Evolutionary conservation across 2,113 vertebrate genomes (phyloP), one percentile per base, ranked within the genome.

Genomic region (Laterallus jamaicensis): DNA sequence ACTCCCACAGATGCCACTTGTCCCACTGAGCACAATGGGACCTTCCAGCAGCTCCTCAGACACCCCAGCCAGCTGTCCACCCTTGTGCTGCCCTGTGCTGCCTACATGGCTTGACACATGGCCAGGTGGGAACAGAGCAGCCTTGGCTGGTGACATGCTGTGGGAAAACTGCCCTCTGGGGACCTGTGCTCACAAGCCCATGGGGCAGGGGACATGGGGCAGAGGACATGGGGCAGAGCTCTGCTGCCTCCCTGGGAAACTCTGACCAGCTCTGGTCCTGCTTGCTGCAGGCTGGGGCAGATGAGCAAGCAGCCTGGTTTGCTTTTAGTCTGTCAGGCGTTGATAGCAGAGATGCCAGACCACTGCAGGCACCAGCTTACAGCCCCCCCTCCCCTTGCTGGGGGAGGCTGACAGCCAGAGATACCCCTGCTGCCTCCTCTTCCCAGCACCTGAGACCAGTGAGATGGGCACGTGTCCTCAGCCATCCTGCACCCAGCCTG

Each of bases 381-480:
- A 59, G 39, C 54, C 39, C 69, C 69, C 21, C 49, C 9, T 1
- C 5, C 44, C 42, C 42, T 10, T 3, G 40, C 76, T 47, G 64
- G 63, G 60, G 58, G 16, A 47, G 42, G 71, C 55, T 25, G 37
- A 28, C n/a, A 16, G 60, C 32, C 42, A 39, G 0, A 1, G 49
- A 25, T 26, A 54, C 25, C 25, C 3, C 1, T 0, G 3, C 60
- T 62, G 44, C 50, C 59, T 62, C 24, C 44, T 39, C 64, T 49
- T 49, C 29, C 2, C 49, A 0, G 1, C 5, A 2, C 0, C 18
- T 8, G 25, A 76, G 49, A 20, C 5, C 0, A 0, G 17, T 5
- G 52, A 76, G 49, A 14, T 0, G 0, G 37, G 44, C 28, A 11
- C 0, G 1, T 18, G 15, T 14, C 70, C 7, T 5, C 21, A 39